Base-by-base conservation (phyloP, 2,888 invertebrate genomes). In the Prosapia bicincta region DNA sequence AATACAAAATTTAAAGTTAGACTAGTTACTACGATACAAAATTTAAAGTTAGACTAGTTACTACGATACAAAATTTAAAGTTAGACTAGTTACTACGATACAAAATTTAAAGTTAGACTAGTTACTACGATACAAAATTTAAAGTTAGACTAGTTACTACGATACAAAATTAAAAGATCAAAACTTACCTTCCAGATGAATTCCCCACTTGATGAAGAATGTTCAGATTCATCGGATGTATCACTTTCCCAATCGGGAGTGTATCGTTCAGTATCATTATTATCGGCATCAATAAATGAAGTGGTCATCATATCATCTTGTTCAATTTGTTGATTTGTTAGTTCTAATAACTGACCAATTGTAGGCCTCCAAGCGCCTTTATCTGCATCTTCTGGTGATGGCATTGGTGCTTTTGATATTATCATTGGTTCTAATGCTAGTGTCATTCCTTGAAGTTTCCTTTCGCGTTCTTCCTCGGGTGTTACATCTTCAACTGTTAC, bases 161-260 rank as follows among this genome's bases (percentile, higher is more conserved):
- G n/a, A 26, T 66, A 71, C 6, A 65, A n/a, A n/a, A n/a, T n/a
- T 15, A 30, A 74, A 30, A 67, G 15, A 69, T 10, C 28, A 66
- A 24, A 68, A 83, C 85, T 82, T 83, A 92, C 92, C 90, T 92
- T 92, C 92, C 93, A 93, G 77, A 93, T 90, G 82, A 93, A 93
- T 84, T 93, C 93, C 10, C 92, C 92, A 78, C 92, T 93, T 6
- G 92, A 92, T 7, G 90, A 90, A 32, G 92, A 92, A 54, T 81
- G 79, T 78, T 88, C 92, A 84, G 90, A 91, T 82, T 92, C 92
- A 81, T 91, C 92, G 81, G 79, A 78, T 6, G 78, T 80, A 73
- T 80, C 80, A 69, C 79, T 79, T 66, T 80, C 81, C 80, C 80
- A 80, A 54, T 80, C 81, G 15, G 80, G 80, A 20, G 79, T 79